A percentile compares a stretch with the other conserved stretches of the same genome.
Conservation (phyloP, 2,113 vertebrate species). For the Rhinolophus sinicus region DNA sequence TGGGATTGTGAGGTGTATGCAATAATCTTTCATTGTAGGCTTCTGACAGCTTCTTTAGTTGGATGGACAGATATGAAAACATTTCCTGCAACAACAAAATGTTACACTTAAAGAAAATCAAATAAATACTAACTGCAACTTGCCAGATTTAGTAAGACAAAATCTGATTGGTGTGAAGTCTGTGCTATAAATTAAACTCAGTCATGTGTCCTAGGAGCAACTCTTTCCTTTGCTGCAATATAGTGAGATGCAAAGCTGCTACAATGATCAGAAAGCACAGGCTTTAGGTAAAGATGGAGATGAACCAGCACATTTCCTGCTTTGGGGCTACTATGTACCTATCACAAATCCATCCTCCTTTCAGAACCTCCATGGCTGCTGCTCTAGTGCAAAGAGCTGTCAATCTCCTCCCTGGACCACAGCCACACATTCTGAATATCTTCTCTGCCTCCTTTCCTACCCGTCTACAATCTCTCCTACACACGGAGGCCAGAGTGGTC, state of each 20-base stretch:
- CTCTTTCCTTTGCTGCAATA: neutral
- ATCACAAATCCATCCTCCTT: neutral
- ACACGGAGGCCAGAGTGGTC: neutral
- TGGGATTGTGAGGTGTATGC: conserved; percentile 95
- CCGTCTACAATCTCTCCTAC: neutral
- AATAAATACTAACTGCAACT: conserved; percentile 26
- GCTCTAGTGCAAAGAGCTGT: neutral
- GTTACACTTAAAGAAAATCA: conserved; percentile 47
- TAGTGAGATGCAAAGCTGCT: neutral
- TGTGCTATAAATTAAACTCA: neutral
- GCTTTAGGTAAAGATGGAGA: neutral
- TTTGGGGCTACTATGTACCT: neutral
- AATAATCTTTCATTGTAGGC: conserved; percentile 92
- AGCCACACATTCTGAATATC: neutral
- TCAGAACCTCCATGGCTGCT: neutral
- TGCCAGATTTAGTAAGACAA: conserved; percentile 8
- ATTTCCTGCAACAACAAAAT: conserved; percentile 90
- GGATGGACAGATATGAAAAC: conserved; percentile 92
- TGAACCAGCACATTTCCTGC: neutral
- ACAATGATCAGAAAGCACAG: neutral
- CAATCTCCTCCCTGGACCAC: neutral
- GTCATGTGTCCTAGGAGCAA: neutral
- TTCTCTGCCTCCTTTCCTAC: neutral
- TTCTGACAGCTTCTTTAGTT: conserved; percentile 93
- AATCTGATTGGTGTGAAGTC: neutral